Evolutionary conservation across 2,113 vertebrate species (phyloP).

Genomic region (Myocastor coypus): DNA sequence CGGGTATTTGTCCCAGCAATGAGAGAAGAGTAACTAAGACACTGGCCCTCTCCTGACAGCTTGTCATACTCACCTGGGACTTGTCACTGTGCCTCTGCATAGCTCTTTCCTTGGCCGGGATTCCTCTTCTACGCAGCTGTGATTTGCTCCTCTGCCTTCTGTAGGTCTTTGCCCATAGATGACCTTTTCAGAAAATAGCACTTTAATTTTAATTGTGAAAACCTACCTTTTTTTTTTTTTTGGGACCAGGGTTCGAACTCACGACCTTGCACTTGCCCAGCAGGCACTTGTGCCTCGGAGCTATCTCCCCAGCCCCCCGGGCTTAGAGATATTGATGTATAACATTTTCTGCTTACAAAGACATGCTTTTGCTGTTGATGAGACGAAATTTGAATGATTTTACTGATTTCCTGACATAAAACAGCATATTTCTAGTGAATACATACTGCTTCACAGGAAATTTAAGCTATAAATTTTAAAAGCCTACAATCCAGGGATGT

Average conservation of each 20-base stretch:
- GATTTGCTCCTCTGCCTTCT: neutral
- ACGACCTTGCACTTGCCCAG: no score
- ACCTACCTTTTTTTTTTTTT: conserved; percentile 47
- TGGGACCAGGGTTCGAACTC: no score
- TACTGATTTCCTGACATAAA: neutral
- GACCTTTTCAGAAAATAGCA: neutral
- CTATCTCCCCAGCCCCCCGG: no score
- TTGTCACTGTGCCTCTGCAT: neutral
- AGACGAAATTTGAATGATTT: neutral
- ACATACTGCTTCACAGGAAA: neutral
- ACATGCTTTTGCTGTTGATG: neutral
- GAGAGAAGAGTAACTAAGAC: no score
- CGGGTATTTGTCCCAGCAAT: no score
- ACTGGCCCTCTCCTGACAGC: neutral
- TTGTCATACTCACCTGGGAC: neutral
- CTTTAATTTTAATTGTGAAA: conserved; percentile 28
- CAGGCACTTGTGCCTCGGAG: no score
- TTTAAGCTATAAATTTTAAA: neutral
- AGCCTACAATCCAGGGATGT: neutral
- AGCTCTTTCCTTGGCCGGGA: neutral
- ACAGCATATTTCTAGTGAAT: neutral
- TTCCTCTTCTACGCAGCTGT: neutral
- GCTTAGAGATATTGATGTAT: neutral
- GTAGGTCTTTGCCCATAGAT: neutral
- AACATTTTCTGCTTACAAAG: neutral